Base-by-base conservation (phyloP, 1,140 invertebrate species). In the Zaprionus taronus region DNA sequence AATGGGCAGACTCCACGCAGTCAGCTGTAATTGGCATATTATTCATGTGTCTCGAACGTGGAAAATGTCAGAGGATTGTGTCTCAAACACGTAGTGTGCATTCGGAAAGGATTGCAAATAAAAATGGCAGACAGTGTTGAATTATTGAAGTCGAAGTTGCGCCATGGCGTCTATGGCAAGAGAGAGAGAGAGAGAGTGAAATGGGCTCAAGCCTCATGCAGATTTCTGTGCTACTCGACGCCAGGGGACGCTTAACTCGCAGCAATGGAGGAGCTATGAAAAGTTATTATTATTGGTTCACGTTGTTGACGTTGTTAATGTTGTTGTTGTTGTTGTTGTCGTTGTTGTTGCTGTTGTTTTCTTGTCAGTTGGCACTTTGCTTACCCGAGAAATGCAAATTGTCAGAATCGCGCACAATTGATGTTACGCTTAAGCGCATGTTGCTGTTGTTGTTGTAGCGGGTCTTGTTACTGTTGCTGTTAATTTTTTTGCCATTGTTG, bases 201-300 rank as follows among this genome's bases (percentile, higher is more conserved):
- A 71, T 60, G 61, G 20, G 51, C 51, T 12, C 15, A 3, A 41
- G 9, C 53, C 67, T 63, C 63, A 56, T 64, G 68, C 60, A 56
- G 47, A 24, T 26, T 44, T 41, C 17, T 17, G 38, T 57, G 5
- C 28, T 4, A 31, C 31, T 12, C 38, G 53, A 20, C 64, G 41
- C 55, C 57, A 31, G 57, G 64, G 44, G 62, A 41, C 78, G 74
- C 69, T 79, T 83, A 84, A 83, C 22, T 7, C 70, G 70, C 17
- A 76, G 63, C 70, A 74, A 82, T 62, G 77, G 61, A 53, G 34
- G 9, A 34, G 77, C 84, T 68, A 87, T 87, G 83, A 84, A 89
- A 87, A 81, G 65, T 89, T 89, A 83, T 89, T 81, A 81, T 89
- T 81, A 87, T 89, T 74, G 81, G 14, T 34, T 36, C 67, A 72